These are phyloP conservation scores for Drosophila pseudotakahashii DNA, from an alignment of 2,888 invertebrate genomes.

Conservation along the genomic window DNA sequence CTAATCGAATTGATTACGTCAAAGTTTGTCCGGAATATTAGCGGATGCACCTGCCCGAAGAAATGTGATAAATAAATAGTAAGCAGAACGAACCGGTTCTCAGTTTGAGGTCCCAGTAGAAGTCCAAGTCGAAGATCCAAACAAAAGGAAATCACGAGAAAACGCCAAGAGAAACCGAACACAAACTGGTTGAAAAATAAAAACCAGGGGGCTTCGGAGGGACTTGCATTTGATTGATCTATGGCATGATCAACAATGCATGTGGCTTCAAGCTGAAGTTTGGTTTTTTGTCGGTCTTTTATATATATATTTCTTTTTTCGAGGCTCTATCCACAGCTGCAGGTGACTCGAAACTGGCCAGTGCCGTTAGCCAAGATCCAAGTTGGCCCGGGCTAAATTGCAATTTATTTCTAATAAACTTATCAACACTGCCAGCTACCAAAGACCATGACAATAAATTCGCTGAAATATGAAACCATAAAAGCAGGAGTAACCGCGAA, in stretches of 20 bases:
- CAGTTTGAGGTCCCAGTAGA: conserved; percentile 67
- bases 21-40: conserved; percentile 70
- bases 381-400: conserved; percentile 62
- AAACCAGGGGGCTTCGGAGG: conserved; percentile 12
- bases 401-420: conserved; percentile 80
- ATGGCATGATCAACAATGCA: conserved; percentile 72
- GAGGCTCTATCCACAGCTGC: conserved; percentile 57
- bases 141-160: conserved; percentile 65
- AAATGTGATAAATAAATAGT: conserved; percentile 78
- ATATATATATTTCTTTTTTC: conserved; percentile 13
- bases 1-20: conserved; percentile 78
- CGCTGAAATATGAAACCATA: conserved; percentile 78
- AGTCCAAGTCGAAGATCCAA: conserved; percentile 39
- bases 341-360: conserved; percentile 31
- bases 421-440: conserved; percentile 76
- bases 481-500: conserved; percentile 42
- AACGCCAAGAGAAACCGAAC: conserved; percentile 37
- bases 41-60: conserved; percentile 51
- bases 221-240: conserved; percentile 73
- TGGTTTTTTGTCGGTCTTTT: conserved; percentile 14
- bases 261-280: conserved; percentile 41
- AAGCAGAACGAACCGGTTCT: conserved; percentile 58
- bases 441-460: conserved; percentile 68
- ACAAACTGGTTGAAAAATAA: conserved; percentile 26
- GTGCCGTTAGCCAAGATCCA: conserved; percentile 59